phyloP scores from a whole-genome alignment of 92 coral and sea anemone species.

The Phenganax subtilis region DNA sequence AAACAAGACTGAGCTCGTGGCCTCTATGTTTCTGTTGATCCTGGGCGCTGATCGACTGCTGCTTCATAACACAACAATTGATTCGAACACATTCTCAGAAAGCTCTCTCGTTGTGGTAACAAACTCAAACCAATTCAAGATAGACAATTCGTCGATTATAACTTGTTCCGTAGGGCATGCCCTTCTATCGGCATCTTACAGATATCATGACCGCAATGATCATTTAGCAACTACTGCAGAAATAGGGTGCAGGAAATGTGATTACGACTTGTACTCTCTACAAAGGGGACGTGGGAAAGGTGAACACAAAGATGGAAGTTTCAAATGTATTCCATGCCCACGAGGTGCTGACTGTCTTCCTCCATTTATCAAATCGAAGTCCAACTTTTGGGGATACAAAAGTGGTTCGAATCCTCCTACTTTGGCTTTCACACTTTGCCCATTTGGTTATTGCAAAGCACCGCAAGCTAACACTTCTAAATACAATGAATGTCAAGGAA shows the following conservation, averaged over 20 bases:
- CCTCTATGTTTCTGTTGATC: constrained; percentile 34
- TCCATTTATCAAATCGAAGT: constrained; percentile 48
- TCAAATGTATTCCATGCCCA: constrained; percentile 68
- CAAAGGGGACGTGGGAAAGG: constrained; percentile 53
- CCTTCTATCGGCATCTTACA: constrained; percentile 10
- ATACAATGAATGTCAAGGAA: too few relatives aligned
- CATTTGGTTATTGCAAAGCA: constrained; percentile 57
- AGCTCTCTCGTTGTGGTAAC: constrained; percentile 24
- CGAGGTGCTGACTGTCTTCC: constrained; percentile 63
- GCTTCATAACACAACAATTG: constrained; percentile 36
- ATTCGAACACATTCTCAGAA: neutral
- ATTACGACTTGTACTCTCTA: constrained; percentile 53
- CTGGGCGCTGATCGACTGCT: constrained; percentile 34
- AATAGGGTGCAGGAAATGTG: constrained; percentile 49
- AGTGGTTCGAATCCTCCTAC: too few relatives aligned
- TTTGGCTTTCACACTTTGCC: too few relatives aligned
- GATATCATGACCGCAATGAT: constrained; percentile 13
- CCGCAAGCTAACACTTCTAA: constrained; percentile 28
- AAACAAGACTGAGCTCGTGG: neutral
- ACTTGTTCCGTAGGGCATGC: constrained; percentile 41
- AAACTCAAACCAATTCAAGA: neutral
- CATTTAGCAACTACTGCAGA: constrained; percentile 41
- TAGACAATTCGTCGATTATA: constrained; percentile 39
- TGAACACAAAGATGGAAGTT: constrained; percentile 17
- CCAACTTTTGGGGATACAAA: constrained; percentile 71